Evolutionary conservation across 2,113 vertebrate species (phyloP).

Genomic region (Columbina picui): DNA sequence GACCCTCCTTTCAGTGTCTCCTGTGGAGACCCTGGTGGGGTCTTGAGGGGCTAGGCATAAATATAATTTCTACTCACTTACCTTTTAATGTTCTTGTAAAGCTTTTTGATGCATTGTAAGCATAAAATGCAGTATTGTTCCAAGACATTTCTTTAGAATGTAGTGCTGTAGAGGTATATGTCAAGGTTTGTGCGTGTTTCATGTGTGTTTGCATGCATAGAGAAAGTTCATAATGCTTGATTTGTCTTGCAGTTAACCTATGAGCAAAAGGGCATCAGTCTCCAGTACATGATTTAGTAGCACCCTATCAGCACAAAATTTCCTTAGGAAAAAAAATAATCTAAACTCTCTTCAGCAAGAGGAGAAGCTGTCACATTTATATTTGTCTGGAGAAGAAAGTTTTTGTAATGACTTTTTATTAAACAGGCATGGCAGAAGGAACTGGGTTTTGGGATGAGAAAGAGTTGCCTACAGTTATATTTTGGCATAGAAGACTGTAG

Average conservation of each 20-base stretch:
- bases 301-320: not conserved
- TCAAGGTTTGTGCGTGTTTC: not conserved
- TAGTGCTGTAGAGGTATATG: not conserved
- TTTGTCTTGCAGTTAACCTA: not conserved
- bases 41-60: not conserved
- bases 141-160: not conserved
- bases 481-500: not conserved
- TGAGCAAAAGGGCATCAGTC: not conserved
- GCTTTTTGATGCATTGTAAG: not conserved
- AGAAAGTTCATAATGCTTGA: not conserved
- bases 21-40: not conserved
- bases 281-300: not conserved
- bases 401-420: not conserved
- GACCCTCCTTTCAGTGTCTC: not conserved
- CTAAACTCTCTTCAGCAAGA: not conserved
- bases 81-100: not conserved
- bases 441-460: not conserved
- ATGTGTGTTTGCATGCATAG: not conserved
- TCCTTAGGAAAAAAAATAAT: not conserved
- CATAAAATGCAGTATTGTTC: not conserved
- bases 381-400: not conserved
- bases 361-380: not conserved
- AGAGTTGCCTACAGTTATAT: not conserved
- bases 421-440: not conserved
- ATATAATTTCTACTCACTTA: not conserved